Percentiles rank a stretch among this genome's conserved stretches.
Conservation (phyloP, 2,113 vertebrate species). For the Nerophis lumbriciformis region DNA sequence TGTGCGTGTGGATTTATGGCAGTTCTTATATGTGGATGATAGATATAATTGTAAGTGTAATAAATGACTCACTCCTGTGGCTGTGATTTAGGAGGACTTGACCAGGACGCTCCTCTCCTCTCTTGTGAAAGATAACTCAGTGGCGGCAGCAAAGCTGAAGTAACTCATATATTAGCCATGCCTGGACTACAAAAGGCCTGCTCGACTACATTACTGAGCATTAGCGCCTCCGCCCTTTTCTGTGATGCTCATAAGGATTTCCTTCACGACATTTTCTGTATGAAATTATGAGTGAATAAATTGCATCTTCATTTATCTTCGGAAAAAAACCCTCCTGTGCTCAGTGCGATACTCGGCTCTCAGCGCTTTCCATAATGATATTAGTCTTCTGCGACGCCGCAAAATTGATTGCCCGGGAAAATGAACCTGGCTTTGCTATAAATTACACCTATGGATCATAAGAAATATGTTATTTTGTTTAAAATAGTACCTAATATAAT, state of each 20-base stretch:
- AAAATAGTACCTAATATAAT: conserved; percentile 99
- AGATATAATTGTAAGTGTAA: conserved; percentile 70
- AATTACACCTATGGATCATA: conserved; percentile 97
- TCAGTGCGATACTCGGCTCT: conserved; percentile 86
- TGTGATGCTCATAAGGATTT: conserved; percentile 77
- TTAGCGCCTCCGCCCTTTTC: conserved; percentile 55
- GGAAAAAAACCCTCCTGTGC: conserved; percentile 81
- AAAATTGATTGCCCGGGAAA: conserved; percentile 97
- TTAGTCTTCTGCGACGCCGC: conserved; percentile 81
- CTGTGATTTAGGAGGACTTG: conserved; percentile 60
- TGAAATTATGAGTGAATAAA: conserved; percentile 99
- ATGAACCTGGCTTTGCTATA: conserved; percentile 97
- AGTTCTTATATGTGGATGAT: conserved; percentile 66
- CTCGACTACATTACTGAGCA: conserved; percentile 63
- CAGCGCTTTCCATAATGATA: conserved; percentile 90
- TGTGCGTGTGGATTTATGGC: conserved; percentile 60
- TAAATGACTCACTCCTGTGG: conserved; percentile 57
- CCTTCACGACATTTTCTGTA: conserved; percentile 87
- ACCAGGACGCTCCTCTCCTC: conserved; percentile 60
- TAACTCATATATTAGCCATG: conserved; percentile 70
- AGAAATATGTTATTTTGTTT: conserved; percentile 96
- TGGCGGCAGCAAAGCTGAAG: conserved; percentile 65
- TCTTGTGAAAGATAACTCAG: conserved; percentile 67
- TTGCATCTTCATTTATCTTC: conserved; percentile 99
- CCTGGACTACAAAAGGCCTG: conserved; percentile 59